Evolutionary conservation across 2,797 vertebrate species (phyloP).

Genomic region (Gambusia yucatana): DNA sequence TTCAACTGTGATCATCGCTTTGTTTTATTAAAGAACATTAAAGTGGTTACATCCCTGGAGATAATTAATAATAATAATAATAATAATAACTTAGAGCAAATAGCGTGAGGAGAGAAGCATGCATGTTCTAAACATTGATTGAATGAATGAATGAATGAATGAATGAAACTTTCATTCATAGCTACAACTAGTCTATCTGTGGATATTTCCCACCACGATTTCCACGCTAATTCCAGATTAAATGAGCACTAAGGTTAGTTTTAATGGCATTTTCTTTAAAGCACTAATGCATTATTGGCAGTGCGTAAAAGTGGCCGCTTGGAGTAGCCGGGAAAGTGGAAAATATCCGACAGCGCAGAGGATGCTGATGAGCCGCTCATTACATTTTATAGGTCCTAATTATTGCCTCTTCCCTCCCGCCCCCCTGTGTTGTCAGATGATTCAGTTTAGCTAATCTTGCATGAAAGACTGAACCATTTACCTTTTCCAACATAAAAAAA

Average conservation of each 20-base stretch:
- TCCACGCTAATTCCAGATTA: constrained; percentile 4
- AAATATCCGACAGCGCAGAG: constrained; percentile 20
- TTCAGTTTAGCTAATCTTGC: constrained; percentile 16
- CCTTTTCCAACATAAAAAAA: neutral
- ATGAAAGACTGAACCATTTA: neutral
- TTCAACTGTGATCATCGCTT: neutral
- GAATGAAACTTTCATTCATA: constrained; percentile 1
- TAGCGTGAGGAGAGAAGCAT: constrained; percentile 28
- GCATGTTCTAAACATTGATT: constrained; percentile 3
- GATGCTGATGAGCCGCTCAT: constrained; percentile 26
- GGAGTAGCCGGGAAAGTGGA: constrained; percentile 21
- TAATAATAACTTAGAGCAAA: neutral
- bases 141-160: constrained; percentile 14
- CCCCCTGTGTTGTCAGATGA: constrained; percentile 9
- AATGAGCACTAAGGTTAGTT: neutral
- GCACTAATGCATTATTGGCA: neutral
- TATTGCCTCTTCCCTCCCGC: constrained; percentile 6
- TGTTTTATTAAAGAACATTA: neutral
- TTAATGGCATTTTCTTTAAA: constrained; percentile 5
- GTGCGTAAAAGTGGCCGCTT: constrained; percentile 29
- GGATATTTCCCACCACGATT: neutral
- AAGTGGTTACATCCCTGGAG: constrained; percentile 2
- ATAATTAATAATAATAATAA: neutral
- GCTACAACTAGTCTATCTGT: neutral
- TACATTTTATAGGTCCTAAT: constrained; percentile 36